Evolutionary conservation across 2,888 invertebrate species (phyloP).

Genomic region (Embidobia sp.): DNA sequence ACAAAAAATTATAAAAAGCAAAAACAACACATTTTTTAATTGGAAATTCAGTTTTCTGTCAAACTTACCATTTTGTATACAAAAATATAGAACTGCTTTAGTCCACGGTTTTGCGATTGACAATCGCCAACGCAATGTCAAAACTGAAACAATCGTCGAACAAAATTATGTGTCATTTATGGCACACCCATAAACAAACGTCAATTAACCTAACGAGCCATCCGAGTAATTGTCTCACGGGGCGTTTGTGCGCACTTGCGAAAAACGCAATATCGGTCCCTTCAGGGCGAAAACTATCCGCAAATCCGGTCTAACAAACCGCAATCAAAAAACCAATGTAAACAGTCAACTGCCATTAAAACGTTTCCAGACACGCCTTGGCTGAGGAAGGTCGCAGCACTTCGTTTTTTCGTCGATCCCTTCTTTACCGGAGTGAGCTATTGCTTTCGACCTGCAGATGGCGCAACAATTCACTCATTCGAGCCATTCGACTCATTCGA

Average conservation of each 20-base stretch:
- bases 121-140: conserved; percentile 10
- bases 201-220: conserved; percentile 32
- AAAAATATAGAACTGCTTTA: background rate
- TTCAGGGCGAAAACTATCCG: background rate
- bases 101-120: background rate
- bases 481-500: too few relatives aligned
- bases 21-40: too few relatives aligned
- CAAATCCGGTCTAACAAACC: background rate
- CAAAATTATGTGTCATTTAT: conserved; percentile 37
- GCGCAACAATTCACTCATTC: too few relatives aligned
- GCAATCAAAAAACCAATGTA: conserved; percentile 14
- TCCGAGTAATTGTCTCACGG: conserved; percentile 1
- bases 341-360: conserved; percentile 39
- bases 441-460: too few relatives aligned
- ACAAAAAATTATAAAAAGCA: too few relatives aligned
- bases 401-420: too few relatives aligned
- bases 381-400: too few relatives aligned
- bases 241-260: background rate
- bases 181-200: conserved; percentile 48
- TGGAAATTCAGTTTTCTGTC: too few relatives aligned
- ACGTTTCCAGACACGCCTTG: conserved; percentile 33
- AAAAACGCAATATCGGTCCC: background rate
- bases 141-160: conserved; percentile 9
- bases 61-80: background rate
- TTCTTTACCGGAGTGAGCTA: too few relatives aligned